Evolutionary conservation across 2,797 vertebrate species (phyloP).

Genomic region (Danio albolineatus): DNA sequence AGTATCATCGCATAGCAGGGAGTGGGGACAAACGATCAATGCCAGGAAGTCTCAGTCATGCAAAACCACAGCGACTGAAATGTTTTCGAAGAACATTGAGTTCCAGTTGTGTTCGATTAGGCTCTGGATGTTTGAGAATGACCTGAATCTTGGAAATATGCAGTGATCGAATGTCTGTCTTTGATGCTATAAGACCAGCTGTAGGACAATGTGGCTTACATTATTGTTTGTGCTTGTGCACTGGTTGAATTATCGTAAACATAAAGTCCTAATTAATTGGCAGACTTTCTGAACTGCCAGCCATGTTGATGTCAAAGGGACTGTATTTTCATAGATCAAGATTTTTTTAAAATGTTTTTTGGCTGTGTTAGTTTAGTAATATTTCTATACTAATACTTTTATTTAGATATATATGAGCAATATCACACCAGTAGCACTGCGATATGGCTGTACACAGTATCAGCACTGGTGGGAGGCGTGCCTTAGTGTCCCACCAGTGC

Average conservation of each 20-base stretch:
- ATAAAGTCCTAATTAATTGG: neutral
- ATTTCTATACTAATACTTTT: too few relatives aligned
- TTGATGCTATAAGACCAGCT: neutral
- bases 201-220: neutral
- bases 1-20: neutral
- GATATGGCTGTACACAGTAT: too few relatives aligned
- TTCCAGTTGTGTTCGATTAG: neutral
- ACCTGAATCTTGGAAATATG: neutral
- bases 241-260: slow-evolving; percentile 8
- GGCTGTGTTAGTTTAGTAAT: too few relatives aligned
- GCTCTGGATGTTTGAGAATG: neutral
- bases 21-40: too few relatives aligned
- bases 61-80: neutral
- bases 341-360: too few relatives aligned
- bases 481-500: too few relatives aligned
- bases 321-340: neutral
- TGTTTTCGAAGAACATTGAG: neutral
- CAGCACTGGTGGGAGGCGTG: too few relatives aligned
- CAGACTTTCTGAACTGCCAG: neutral
- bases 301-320: neutral
- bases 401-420: too few relatives aligned
- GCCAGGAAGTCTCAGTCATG: neutral
- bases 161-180: neutral
- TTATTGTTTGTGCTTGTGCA: neutral
- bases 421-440: too few relatives aligned